Base-by-base conservation (phyloP, 1,140 invertebrate species). In the Dinoponera quadriceps region DNA sequence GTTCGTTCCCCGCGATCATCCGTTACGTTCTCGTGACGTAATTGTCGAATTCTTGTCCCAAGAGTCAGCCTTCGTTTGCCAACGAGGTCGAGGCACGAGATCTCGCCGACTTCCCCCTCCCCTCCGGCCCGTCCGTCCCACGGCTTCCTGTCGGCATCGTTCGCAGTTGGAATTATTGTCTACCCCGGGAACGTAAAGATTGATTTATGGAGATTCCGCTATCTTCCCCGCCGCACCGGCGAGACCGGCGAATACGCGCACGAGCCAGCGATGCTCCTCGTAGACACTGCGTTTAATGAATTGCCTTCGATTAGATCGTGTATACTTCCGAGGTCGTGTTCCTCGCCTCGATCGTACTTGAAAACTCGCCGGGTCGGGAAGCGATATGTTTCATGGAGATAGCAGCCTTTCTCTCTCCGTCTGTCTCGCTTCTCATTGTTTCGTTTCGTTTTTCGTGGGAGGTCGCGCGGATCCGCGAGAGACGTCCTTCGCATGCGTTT, bases 11-110 rank as follows among this genome's bases (percentile, higher is more conserved):
- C 78, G 84, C 66, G 88, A 92, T 94, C 93, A 94, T 93, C 93
- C 92, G 92, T 94, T 93, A 93, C 90, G 87, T 85, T 89, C 57
- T 74, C 87, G 90, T 92, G 92, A 94, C 93, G 93, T 94, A 94
- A 94, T 94, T 94, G 92, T 91, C 91, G 93, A 94, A 94, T 93
- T 94, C 92, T 91, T 91, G 89, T 83, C 73, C 88, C 88, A 85
- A 80, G 74, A 60, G 69, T 75, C 77, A 51, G 57, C 65, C 74
- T 81, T 83, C 82, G 59, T 62, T 71, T 59, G 38, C 62, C 71
- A 38, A 57, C 86, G 62, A 44, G 60, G 16, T 48, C 38, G 63
- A 80, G 75, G 49, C 57, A 62, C 38, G 75, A 48, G 75, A 51
- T 59, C 49, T 22, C 75, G 51, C 62, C 54, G 44, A 78, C 68